Evolutionary conservation across 2,888 invertebrate genomes (phyloP), one percentile per base, ranked within the genome.

Genomic region (Rhagonycha fulva): DNA sequence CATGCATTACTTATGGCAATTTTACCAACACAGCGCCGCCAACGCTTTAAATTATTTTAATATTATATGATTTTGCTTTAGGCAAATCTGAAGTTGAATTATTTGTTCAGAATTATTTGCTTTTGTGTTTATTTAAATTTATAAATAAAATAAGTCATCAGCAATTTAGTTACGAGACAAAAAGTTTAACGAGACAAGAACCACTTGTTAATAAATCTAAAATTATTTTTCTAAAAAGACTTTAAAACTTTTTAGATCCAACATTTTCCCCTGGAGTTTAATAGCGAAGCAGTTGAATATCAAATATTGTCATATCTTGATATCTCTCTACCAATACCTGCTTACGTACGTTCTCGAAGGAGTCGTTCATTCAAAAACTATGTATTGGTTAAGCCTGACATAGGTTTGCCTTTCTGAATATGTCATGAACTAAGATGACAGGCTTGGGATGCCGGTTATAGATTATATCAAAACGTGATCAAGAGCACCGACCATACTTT

Each of bases 1-100:
- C 82, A 82, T 83, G 82, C 82, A 83, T 83, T 82, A 82, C 78
- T 83, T 82, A 83, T 82, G 82, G 80, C 79, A 80, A 80, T 81
- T 78, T 78, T 78, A 78, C 76, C 80, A 78, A 75, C 80, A 73
- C 70, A 70, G 76, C 74, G 78, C 79, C 76, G 79, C 83, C 79
- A 80, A 79, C 81, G 84, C 83, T 86, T 86, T 86, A 86, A 86
- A 86, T 86, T 86, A 86, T 86, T 86, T 87, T 85, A 86, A 87
- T 86, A 86, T 85, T 86, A 82, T 84, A 87, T 86, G 85, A 86
- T 85, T 86, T 84, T 83, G 83, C 83, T 81, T 82, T 82, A 85
- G 81, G 83, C 82, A 86, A 86, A 87, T 87, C 86, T 87, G 86
- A 82, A 81, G 80, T 78, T 74, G 78, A 80, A 81, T 81, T 80